Evolutionary conservation across 2,888 invertebrate species (phyloP).

Genomic region (Andricus curvator): DNA sequence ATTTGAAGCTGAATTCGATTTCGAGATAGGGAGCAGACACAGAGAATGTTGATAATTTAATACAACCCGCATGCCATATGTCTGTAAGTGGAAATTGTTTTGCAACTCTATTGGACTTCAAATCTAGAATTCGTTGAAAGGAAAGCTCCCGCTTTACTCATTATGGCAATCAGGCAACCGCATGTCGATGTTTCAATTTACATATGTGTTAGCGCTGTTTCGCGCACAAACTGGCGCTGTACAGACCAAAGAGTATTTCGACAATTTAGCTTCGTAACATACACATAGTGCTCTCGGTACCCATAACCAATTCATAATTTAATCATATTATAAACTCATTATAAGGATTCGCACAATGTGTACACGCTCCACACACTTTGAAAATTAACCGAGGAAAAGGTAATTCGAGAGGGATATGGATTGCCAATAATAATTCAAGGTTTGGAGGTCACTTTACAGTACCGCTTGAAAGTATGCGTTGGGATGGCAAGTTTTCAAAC

Average conservation of each 20-base stretch:
- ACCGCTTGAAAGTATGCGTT: no score
- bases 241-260: conserved; percentile 55
- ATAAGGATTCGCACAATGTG: conserved; percentile 51
- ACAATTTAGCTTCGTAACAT: conserved; percentile 59
- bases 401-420: conserved; percentile 41
- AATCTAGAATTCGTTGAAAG: conserved; percentile 25
- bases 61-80: background rate
- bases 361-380: conserved; percentile 50
- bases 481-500: no score
- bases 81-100: conserved; percentile 11
- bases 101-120: background rate
- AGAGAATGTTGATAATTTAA: conserved; percentile 12
- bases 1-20: background rate
- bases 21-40: background rate
- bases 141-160: conserved; percentile 20
- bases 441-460: background rate
- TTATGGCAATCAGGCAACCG: conserved; percentile 25
- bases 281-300: background rate
- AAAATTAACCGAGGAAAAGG: conserved; percentile 51
- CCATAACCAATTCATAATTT: conserved; percentile 57
- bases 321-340: conserved; percentile 64
- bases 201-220: background rate
- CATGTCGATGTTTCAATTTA: conserved; percentile 18
- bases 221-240: background rate
- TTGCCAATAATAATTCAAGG: background rate